phyloP scores from a whole-genome alignment of 2,797 vertebrate species.

The Danionella dracula region DNA sequence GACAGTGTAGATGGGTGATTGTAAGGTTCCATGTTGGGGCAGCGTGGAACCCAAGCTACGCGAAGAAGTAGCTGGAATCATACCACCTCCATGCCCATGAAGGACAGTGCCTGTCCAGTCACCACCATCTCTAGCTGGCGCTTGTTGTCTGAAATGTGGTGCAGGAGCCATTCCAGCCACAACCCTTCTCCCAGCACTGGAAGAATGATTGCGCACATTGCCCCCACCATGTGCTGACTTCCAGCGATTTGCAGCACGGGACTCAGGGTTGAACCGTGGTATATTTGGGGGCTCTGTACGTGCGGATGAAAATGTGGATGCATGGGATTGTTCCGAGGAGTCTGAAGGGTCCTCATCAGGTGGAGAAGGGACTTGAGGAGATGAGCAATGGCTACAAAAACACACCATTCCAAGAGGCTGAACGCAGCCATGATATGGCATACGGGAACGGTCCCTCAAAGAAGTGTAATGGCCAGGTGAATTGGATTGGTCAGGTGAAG shows the following conservation, averaged over 20 bases:
- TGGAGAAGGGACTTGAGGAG: constrained; percentile 66
- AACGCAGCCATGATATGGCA: too few relatives aligned
- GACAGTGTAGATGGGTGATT: constrained; percentile 78
- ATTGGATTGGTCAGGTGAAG: not conserved
- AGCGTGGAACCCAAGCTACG: constrained; percentile 75
- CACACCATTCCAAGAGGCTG: constrained; percentile 81
- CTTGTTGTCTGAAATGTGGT: constrained; percentile 46
- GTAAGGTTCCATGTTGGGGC: constrained; percentile 75
- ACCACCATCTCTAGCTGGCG: constrained; percentile 59
- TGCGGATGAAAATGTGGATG: constrained; percentile 80
- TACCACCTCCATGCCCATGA: constrained; percentile 59
- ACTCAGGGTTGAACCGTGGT: constrained; percentile 56
- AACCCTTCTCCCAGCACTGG: constrained; percentile 56
- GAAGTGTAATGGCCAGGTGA: constrained; percentile 70
- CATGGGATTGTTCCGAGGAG: constrained; percentile 63
- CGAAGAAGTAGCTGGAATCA: constrained; percentile 75
- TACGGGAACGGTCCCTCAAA: too few relatives aligned
- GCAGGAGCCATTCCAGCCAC: constrained; percentile 64
- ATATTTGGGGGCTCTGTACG: constrained; percentile 80
- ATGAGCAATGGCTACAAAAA: constrained; percentile 82
- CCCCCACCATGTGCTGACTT: constrained; percentile 82
- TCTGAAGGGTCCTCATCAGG: constrained; percentile 75
- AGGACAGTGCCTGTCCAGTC: constrained; percentile 79
- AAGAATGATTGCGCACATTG: constrained; percentile 56
- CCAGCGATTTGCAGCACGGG: constrained; percentile 64